Evolutionary conservation across 2,888 invertebrate species (phyloP), one percentile per base, ranked within the genome.

Genomic region (Epirrhoe tristata): DNA sequence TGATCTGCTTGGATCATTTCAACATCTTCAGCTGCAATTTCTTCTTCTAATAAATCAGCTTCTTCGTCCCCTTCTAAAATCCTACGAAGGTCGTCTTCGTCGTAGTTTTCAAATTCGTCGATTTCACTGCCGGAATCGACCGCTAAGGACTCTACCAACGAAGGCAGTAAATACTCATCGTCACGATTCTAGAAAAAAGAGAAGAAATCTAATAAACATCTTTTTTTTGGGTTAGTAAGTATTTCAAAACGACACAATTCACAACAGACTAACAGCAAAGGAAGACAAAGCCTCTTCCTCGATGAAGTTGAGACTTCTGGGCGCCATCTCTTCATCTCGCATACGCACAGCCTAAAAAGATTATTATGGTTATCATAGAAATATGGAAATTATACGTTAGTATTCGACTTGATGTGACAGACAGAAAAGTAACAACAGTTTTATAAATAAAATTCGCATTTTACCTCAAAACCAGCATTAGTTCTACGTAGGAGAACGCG

Each of bases 1-100:
- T 60, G 52, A 53, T 64, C 34, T 48, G 16, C 34, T 58, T 58
- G 34, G 51, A 17, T 50, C 50, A 58, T 58, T 58, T 51, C 64
- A 55, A 58, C 61, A 61, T 67, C 54, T 60, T 64, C 53, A 24
- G 24, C 24, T 24, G 24, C 24, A 24, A 24, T 24, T 24, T 24
- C 24, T 24, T 24, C 65, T 60, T 59, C 53, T 31, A 58, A 24
- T 55, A 54, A 48, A 36, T 60, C 53, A 58, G 52, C 63, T 32
- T 65, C 58, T 55, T 69, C 65, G 52, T 63, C 56, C 58, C 39
- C 59, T 51, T 56, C 69, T 63, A 69, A 66, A 63, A 69, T 69
- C 62, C 39, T 51, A 58, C 46, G 58, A 58, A 69, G 43, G 39
- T 66, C 65, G 53, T 55, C 50, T 63, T 69, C 69, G 54, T 66